phyloP scores from a whole-genome alignment of 2,888 invertebrate genomes.

The Panopea generosa region DNA sequence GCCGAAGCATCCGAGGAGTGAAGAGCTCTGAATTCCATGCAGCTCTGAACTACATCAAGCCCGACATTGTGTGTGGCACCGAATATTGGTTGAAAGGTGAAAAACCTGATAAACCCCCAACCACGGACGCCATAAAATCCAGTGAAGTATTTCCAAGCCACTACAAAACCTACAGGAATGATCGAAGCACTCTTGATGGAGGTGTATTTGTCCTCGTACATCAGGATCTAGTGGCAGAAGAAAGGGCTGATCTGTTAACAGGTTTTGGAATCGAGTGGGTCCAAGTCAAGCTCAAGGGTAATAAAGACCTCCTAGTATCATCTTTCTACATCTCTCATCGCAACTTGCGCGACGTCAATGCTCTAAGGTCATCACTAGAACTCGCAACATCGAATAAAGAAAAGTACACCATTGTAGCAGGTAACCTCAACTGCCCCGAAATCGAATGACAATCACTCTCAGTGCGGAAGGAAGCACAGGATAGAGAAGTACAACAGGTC shows the following conservation, averaged over 20 bases:
- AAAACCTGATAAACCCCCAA: conserved; percentile 9
- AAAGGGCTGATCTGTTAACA: conserved; percentile 4
- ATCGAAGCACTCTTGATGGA: conserved; percentile 7
- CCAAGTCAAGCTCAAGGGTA: conserved; percentile 37
- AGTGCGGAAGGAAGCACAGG: background rate
- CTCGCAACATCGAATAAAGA: conserved; percentile 4
- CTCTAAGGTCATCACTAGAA: conserved; percentile 17
- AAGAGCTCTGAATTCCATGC: conserved; percentile 11
- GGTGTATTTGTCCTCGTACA: conserved; percentile 9
- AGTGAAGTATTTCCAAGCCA: conserved; percentile 13
- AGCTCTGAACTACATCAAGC: conserved; percentile 19
- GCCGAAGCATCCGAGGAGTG: conserved; percentile 1
- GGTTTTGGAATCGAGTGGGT: conserved; percentile 27
- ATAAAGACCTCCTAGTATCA: conserved; percentile 31
- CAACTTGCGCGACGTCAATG: conserved; percentile 17
- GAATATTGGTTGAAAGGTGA: conserved; percentile 19
- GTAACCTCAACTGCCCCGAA: conserved; percentile 36
- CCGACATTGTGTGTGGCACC: conserved; percentile 21
- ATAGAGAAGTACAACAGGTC: conserved; percentile 24
- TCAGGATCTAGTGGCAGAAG: conserved; percentile 13
- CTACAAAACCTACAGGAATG: conserved; percentile 9
- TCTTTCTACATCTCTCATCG: conserved; percentile 43
- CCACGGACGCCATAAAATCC: conserved; percentile 3
- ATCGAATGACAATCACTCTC: conserved; percentile 28
- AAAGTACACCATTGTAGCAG: conserved; percentile 3